These are phyloP conservation scores for Corapipo altera DNA, from an alignment of 2,113 vertebrate genomes.

Conservation along the genomic window DNA sequence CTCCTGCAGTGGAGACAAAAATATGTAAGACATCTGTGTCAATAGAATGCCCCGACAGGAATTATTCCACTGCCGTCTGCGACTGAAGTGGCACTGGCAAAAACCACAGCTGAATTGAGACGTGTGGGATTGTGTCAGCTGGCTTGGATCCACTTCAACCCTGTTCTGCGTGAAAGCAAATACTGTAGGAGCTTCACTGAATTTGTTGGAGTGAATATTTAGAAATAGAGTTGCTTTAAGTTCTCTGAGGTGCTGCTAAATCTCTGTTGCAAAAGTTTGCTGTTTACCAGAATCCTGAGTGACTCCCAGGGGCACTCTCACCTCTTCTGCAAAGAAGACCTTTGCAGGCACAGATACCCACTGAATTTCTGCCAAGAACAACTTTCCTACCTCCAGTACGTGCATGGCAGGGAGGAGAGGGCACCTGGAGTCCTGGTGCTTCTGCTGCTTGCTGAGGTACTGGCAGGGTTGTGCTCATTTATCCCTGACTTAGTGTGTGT, in stretches of 20 bases:
- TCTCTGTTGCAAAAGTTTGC: neutral
- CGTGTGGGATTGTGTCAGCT: neutral
- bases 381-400: neutral
- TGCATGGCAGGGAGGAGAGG: neutral
- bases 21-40: neutral
- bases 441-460: neutral
- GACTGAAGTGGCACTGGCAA: neutral
- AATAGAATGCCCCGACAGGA: neutral
- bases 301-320: neutral
- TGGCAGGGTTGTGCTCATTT: neutral
- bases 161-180: neutral
- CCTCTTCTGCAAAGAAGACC: neutral
- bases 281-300: slow-evolving; percentile 31
- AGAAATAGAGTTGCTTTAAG: slow-evolving; percentile 36
- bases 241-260: slow-evolving; percentile 42
- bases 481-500: neutral
- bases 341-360: neutral
- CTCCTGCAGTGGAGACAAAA: neutral
- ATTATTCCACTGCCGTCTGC: neutral
- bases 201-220: slow-evolving; percentile 28
- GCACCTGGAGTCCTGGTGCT: neutral
- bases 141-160: neutral
- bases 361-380: slow-evolving; percentile 53
- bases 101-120: neutral
- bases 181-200: neutral